A percentile compares a stretch with the other conserved stretches of the same genome.
These are phyloP conservation scores for Drosophila lacicola DNA, from an alignment of 2,888 invertebrate species.

Conservation along the genomic window DNA sequence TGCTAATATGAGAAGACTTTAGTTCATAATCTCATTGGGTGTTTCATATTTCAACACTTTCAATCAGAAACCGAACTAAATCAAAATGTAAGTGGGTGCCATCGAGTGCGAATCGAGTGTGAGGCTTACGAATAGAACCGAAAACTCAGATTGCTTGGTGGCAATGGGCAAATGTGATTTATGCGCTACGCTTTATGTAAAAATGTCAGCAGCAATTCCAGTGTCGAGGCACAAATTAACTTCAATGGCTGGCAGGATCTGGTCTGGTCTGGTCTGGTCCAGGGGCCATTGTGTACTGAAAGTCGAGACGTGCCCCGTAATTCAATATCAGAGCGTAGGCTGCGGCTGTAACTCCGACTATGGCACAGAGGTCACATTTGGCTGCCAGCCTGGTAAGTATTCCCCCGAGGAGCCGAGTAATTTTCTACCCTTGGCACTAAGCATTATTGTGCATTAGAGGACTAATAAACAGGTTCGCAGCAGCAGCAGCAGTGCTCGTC, in stretches of 20 bases:
- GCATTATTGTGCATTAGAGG: slow-evolving; percentile 84
- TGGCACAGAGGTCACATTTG: slow-evolving; percentile 83
- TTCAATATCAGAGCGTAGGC: slow-evolving; percentile 64
- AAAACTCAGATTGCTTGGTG: slow-evolving; percentile 72
- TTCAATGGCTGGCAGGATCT: slow-evolving; percentile 36
- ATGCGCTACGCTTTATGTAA: slow-evolving; percentile 67
- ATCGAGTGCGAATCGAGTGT: neutral
- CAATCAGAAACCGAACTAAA: slow-evolving; percentile 40
- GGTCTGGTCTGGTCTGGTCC: slow-evolving; percentile 18
- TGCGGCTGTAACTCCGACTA: slow-evolving; percentile 4
- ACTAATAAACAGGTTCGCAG: slow-evolving; percentile 84
- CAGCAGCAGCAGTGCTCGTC: slow-evolving; percentile 18
- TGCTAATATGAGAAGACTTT: slow-evolving; percentile 60
- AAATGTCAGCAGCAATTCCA: slow-evolving; percentile 82
- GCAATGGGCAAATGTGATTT: slow-evolving; percentile 83
- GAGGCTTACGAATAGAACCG: slow-evolving; percentile 25
- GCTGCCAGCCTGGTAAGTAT: slow-evolving; percentile 73
- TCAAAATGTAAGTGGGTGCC: slow-evolving; percentile 16
- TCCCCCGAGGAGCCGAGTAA: slow-evolving; percentile 81
- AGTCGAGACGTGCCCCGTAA: slow-evolving; percentile 83
- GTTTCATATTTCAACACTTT: slow-evolving; percentile 66
- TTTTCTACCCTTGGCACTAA: slow-evolving; percentile 81
- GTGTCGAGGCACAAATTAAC: slow-evolving; percentile 72
- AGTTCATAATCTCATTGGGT: slow-evolving; percentile 53
- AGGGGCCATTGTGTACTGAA: slow-evolving; percentile 54